Conservation (phyloP, 2,797 vertebrate genomes). For the Cirrhinus molitorella region DNA sequence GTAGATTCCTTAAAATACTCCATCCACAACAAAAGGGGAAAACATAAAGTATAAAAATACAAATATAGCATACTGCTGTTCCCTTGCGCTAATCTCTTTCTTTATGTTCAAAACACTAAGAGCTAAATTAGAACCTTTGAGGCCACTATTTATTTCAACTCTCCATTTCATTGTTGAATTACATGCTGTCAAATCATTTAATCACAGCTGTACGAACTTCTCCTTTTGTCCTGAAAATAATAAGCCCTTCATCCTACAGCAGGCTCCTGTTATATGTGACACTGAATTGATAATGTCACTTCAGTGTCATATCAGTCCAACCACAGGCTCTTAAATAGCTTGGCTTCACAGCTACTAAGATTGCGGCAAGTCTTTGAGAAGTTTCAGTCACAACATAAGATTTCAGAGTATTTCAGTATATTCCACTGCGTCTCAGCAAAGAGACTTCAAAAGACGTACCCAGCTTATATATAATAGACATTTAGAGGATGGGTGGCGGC, state of each 20-base stretch:
- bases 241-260: conserved; percentile 32
- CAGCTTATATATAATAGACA: conserved; percentile 64
- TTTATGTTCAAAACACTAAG: conserved; percentile 29
- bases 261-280: conserved; percentile 26
- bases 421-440: conserved; percentile 2
- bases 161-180: conserved; percentile 33
- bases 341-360: conserved; percentile 10
- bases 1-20: conserved; percentile 25
- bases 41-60: background rate
- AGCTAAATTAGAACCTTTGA: conserved; percentile 2
- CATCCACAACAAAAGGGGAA: no score
- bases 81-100: conserved; percentile 7
- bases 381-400: background rate
- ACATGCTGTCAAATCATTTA: conserved; percentile 41
- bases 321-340: conserved; percentile 11
- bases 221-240: conserved; percentile 44
- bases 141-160: conserved; percentile 32
- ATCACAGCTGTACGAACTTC: conserved; percentile 41
- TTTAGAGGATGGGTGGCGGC: conserved; percentile 22
- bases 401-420: conserved; percentile 8
- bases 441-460: conserved; percentile 61
- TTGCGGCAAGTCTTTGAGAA: background rate
- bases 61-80: background rate
- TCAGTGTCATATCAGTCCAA: conserved; percentile 37
- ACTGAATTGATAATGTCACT: conserved; percentile 26